phyloP scores from a whole-genome alignment of 2,888 invertebrate species.

The Agapostemon virescens region DNA sequence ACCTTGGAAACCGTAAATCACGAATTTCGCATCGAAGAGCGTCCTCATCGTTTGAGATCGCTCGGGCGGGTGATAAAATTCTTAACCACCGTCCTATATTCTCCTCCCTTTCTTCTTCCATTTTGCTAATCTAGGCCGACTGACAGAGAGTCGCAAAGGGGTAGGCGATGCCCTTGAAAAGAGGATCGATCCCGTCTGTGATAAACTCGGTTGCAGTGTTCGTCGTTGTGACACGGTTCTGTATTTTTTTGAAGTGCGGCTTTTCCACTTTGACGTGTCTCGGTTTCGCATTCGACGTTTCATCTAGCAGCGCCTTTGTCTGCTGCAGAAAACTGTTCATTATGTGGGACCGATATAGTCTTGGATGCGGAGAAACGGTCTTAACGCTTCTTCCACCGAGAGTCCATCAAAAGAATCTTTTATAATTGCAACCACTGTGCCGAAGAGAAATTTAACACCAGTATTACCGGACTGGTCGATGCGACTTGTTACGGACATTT shows the following conservation, averaged over 20 bases:
- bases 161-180: conserved; percentile 1
- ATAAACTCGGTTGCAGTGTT: conserved; percentile 6
- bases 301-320: not conserved
- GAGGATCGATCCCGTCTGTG: not conserved
- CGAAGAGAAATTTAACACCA: not conserved
- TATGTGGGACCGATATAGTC: not conserved
- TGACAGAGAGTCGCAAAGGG: not conserved
- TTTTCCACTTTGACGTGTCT: not conserved
- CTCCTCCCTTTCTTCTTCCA: not conserved
- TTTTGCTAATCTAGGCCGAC: not conserved
- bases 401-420: not conserved
- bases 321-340: not conserved
- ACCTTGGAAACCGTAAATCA: too few species aligned
- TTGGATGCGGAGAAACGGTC: not conserved
- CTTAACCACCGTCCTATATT: not conserved
- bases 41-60: not conserved
- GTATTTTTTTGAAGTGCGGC: not conserved
- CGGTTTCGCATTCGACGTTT: not conserved
- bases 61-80: not conserved
- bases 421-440: not conserved
- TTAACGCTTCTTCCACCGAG: too few species aligned
- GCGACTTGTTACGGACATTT: too few species aligned
- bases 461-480: too few species aligned
- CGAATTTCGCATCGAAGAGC: too few species aligned
- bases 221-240: conserved; percentile 18